A percentile compares a stretch with the other conserved stretches of the same genome.
Evolutionary conservation across 2,888 invertebrate genomes (phyloP).

Genomic region (Caenorhabditis imperialis): DNA sequence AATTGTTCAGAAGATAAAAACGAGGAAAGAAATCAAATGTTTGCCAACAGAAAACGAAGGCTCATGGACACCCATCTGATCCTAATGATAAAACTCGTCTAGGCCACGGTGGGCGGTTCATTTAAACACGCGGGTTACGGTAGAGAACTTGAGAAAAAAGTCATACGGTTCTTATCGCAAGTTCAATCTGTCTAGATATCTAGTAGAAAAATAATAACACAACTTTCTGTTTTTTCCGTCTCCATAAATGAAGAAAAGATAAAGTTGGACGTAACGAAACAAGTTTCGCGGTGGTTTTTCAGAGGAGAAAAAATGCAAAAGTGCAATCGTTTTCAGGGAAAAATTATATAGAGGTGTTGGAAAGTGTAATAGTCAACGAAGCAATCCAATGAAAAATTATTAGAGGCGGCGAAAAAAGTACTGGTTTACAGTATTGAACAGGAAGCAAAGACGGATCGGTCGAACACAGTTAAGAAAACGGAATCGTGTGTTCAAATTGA

Average conservation of each 20-base stretch:
- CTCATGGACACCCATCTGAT: too few relatives aligned
- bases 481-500: too few relatives aligned
- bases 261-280: constrained; percentile 14
- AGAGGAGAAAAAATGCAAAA: too few relatives aligned
- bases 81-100: too few relatives aligned
- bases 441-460: too few relatives aligned
- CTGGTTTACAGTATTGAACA: not conserved
- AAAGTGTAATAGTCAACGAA: not conserved
- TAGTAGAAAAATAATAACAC: constrained; percentile 28
- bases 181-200: too few relatives aligned
- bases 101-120: constrained; percentile 35
- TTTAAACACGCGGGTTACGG: constrained; percentile 26
- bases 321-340: not conserved
- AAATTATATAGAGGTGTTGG: not conserved
- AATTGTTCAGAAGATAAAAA: not conserved
- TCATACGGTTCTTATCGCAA: constrained; percentile 33
- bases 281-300: too few relatives aligned
- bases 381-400: not conserved
- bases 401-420: constrained; percentile 4
- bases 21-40: too few relatives aligned
- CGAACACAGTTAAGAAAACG: too few relatives aligned
- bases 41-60: too few relatives aligned
- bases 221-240: constrained; percentile 8
- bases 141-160: too few relatives aligned
- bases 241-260: too few relatives aligned